These are phyloP conservation scores for Plebejus anna DNA, from an alignment of 2,888 invertebrate species.

Conservation along the genomic window DNA sequence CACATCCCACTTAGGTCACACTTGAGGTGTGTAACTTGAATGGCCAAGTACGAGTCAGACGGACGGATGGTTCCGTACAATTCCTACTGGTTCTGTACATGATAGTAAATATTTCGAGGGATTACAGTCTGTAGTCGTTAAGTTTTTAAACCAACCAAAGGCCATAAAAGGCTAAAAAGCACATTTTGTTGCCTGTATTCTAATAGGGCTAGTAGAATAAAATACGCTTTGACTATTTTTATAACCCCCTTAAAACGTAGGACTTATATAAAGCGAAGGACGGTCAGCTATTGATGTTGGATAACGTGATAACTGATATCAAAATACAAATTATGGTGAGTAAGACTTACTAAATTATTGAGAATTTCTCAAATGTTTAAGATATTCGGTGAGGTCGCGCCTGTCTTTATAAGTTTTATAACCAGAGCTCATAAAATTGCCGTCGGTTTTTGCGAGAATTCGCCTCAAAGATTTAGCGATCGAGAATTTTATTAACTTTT, in stretches of 20 bases:
- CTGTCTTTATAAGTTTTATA: conserved; percentile 13
- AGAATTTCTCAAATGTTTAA: neutral
- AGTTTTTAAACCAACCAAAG: neutral
- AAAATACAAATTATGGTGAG: neutral
- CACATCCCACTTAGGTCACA: neutral
- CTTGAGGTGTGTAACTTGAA: neutral
- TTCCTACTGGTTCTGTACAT: neutral
- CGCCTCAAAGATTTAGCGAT: conserved; percentile 9
- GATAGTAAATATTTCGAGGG: neutral
- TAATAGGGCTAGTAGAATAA: no score
- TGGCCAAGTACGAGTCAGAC: neutral
- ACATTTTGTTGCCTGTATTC: no score
- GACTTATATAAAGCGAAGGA: no score
- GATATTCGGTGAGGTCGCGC: neutral
- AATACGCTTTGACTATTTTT: no score
- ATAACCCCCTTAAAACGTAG: no score
- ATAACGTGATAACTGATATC: no score
- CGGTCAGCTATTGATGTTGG: no score
- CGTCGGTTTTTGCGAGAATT: conserved; percentile 7
- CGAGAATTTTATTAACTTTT: conserved; percentile 19
- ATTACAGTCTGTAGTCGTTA: neutral
- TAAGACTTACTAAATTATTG: neutral
- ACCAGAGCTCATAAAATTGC: conserved; percentile 1
- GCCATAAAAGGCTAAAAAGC: no score
- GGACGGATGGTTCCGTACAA: neutral